Evolutionary conservation across 2,888 invertebrate genomes (phyloP), one percentile per base, ranked within the genome.

Genomic region (Ornithoptera alexandrae): DNA sequence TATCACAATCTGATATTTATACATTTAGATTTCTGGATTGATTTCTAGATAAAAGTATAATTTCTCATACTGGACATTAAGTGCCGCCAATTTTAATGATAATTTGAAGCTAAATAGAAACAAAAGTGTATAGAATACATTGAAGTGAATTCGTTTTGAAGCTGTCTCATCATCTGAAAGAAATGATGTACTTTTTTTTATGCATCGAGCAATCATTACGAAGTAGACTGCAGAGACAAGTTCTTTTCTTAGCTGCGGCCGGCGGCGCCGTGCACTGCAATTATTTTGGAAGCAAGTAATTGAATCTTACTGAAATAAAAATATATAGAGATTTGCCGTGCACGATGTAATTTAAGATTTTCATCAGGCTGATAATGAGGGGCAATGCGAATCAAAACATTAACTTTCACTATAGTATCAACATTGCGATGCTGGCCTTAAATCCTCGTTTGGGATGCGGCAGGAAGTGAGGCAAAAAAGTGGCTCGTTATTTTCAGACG

Each of bases 251-350:
- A 82, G 78, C 76, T 72, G 70, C 76, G 76, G 84, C 84, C 83
- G 75, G 77, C 75, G 81, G 84, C 87, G 77, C 71, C 76, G 76
- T 78, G 78, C 78, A 78, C 79, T 79, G 83, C 85, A 77, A 78
- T 79, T 76, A 77, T 78, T 78, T 86, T 84, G 80, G 82, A 80
- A 79, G 76, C 79, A 72, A 81, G 84, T 89, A 89, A 90, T 90
- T 90, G 88, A 91, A 90, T 86, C 84, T 84, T 82, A 81, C 79
- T 80, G 81, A 87, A 89, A 90, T 85, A 89, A 89, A 88, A 89
- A 85, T 82, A 86, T 83, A 85, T 78, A 76, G 76, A 83, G 79
- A 78, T 79, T 79, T 82, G 80, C 84, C 81, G 86, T 85, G 87
- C 84, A 82, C 83, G 80, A 81, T 82, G 87, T 85, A 88, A 90